Base-by-base conservation (phyloP, 1,140 invertebrate genomes). In the Solenopsis invicta region DNA sequence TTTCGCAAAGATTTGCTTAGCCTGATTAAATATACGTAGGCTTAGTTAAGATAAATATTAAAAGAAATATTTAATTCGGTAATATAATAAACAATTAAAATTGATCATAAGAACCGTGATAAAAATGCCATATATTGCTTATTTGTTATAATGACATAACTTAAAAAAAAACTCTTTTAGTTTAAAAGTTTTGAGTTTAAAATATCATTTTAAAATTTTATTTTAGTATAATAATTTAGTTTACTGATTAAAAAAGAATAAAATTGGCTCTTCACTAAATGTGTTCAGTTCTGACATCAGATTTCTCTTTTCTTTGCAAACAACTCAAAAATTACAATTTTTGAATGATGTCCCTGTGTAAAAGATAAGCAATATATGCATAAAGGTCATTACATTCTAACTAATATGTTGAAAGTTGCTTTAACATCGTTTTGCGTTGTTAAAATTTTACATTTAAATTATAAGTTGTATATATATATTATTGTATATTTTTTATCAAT, bases 1-100 rank as follows among this genome's bases (percentile, higher is more conserved):
- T 86, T 96, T 96, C 0, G 97, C 97, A 93, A 99, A 99, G 34
- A 99, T 96, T 3, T 97, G 97, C 88, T 98, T 96, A 0, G 95
- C 94, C 93, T 98, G 9, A 98, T 48, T 18, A 69, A 16, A 80
- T n/a, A 69, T 34, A 71, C 2, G 29, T n/a, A 41, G 4, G 2
- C 10, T 37, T 86, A 69, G 4, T 66, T 56, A 37, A 13, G 41
- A 48, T 12, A 21, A 41, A 66, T 66, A 50, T 62, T 50, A 16
- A 2, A 62, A 62, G 4, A 77, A 62, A 76, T 6, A 74, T 64
- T 18, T 34, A 64, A 64, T 64, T 64, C 2, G 16, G 5, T 5
- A 64, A 21, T 8, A 10, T 21, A 21, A 64, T 64, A 64, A 64
- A 34, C 6, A 54, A 50, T 52, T 34, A 72, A 74, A 41, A 41